Evolutionary conservation across 2,113 vertebrate species (phyloP).

Genomic region (Tichodroma muraria): DNA sequence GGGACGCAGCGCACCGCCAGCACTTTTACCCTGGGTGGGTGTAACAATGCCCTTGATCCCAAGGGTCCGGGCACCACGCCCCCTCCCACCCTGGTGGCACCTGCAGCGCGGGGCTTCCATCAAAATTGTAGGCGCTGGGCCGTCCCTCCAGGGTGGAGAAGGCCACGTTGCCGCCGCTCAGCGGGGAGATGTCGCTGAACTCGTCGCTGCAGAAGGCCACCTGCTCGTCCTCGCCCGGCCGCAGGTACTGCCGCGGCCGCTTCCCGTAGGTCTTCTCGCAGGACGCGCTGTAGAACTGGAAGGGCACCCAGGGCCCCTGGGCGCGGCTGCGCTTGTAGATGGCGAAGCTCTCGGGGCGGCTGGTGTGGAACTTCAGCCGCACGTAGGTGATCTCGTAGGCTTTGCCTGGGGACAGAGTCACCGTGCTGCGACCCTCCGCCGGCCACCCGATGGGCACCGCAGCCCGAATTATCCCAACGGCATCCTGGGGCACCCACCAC

Average conservation of each 20-base stretch:
- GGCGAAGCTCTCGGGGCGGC: conserved; percentile 91
- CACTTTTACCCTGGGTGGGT: rapidly evolving
- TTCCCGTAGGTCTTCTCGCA: conserved; percentile 80
- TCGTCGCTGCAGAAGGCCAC: conserved; percentile 85
- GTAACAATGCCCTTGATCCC: rapidly evolving
- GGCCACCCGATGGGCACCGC: rapidly evolving
- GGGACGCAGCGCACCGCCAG: rapidly evolving
- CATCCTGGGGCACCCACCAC: rapidly evolving
- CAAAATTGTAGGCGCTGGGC: conserved; percentile 89
- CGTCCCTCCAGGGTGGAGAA: conserved; percentile 95
- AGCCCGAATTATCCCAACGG: not conserved
- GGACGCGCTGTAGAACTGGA: conserved; percentile 92
- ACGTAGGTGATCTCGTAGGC: conserved; percentile 94
- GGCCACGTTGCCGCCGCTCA: conserved; percentile 91
- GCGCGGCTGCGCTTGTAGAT: conserved; percentile 81
- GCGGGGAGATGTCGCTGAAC: conserved; percentile 94
- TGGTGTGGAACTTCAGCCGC: conserved; percentile 91
- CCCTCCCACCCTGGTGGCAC: conserved; percentile 23
- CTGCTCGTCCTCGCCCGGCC: conserved; percentile 81
- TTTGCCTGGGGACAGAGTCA: conserved; percentile 75
- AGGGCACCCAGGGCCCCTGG: conserved; percentile 81
- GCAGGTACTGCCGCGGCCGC: conserved; percentile 67
- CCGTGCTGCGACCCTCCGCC: rapidly evolving
- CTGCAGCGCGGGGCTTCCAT: conserved; percentile 83
- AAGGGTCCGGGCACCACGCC: rapidly evolving